Percentiles rank a stretch among this genome's conserved stretches.
Conservation (phyloP, 2,113 vertebrate genomes). For the Hylia prasina region DNA sequence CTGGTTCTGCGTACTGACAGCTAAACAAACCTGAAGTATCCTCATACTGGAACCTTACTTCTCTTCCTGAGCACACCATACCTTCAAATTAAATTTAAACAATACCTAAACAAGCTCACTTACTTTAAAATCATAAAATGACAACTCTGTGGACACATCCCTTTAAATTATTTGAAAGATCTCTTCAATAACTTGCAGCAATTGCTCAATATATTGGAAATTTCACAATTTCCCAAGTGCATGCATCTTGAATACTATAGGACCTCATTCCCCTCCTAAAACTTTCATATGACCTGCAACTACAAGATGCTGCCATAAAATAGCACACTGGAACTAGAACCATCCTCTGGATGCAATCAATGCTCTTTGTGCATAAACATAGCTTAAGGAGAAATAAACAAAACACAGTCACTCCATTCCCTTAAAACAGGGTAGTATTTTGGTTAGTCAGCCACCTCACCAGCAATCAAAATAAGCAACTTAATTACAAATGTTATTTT, state of each 20-base stretch:
- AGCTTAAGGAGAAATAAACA: background rate
- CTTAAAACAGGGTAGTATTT: background rate
- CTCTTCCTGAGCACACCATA: background rate
- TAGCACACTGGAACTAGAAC: background rate
- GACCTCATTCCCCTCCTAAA: background rate
- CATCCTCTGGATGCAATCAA: background rate
- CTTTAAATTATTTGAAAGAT: conserved; percentile 15
- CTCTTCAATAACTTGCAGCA: conserved; percentile 8
- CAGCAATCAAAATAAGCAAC: conserved; percentile 22
- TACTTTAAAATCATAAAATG: conserved; percentile 8
- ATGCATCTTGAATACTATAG: background rate
- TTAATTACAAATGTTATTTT: background rate
- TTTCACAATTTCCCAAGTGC: conserved; percentile 22
- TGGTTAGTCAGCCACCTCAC: conserved; percentile 10
- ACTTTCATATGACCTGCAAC: background rate
- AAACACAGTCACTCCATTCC: background rate
- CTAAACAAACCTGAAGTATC: background rate
- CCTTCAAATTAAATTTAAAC: background rate
- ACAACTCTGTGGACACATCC: background rate
- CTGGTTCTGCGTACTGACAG: background rate
- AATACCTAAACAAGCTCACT: background rate
- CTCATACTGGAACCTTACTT: background rate
- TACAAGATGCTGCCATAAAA: background rate
- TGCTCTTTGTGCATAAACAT: conserved; percentile 8
- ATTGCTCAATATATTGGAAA: background rate